Evolutionary conservation across 2,888 invertebrate species (phyloP).

Genomic region (Syritta pipiens): DNA sequence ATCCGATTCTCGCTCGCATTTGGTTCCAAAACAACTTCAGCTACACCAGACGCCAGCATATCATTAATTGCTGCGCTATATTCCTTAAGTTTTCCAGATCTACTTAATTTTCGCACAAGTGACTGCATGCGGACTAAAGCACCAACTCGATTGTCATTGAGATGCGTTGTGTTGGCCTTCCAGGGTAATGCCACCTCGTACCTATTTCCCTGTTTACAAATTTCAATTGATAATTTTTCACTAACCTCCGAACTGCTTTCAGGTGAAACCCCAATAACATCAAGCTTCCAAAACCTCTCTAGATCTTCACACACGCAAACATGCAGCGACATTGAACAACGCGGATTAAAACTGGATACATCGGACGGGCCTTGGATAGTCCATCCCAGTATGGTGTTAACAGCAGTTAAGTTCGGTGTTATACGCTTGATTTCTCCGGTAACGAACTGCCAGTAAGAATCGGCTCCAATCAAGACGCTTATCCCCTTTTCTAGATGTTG

Average conservation of each 20-base stretch:
- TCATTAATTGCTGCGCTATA: conserved; percentile 29
- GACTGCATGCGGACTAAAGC: conserved; percentile 38
- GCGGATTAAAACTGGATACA: background rate
- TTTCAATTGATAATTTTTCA: background rate
- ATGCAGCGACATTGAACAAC: conserved; percentile 14
- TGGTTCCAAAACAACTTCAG: background rate
- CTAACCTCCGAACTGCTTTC: too few relatives aligned
- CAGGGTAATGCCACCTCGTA: conserved; percentile 37
- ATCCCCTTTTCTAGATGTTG: conserved; percentile 15
- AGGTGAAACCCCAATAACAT: conserved; percentile 20
- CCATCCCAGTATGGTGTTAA: conserved; percentile 36
- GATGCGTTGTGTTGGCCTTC: background rate
- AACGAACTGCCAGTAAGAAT: conserved; percentile 45
- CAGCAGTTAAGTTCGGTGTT: conserved; percentile 15
- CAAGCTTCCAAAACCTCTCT: conserved; percentile 34
- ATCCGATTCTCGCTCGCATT: background rate
- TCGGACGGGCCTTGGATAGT: conserved; percentile 43
- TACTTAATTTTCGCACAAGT: conserved; percentile 11
- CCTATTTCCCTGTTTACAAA: conserved; percentile 22
- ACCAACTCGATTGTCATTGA: conserved; percentile 25
- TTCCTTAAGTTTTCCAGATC: conserved; percentile 28
- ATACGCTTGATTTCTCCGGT: conserved; percentile 33
- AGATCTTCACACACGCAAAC: conserved; percentile 25
- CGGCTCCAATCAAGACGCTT: conserved; percentile 25
- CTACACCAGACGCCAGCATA: conserved; percentile 22